Base-by-base conservation (phyloP, 1,140 invertebrate species). In the Orchesella cincta region DNA sequence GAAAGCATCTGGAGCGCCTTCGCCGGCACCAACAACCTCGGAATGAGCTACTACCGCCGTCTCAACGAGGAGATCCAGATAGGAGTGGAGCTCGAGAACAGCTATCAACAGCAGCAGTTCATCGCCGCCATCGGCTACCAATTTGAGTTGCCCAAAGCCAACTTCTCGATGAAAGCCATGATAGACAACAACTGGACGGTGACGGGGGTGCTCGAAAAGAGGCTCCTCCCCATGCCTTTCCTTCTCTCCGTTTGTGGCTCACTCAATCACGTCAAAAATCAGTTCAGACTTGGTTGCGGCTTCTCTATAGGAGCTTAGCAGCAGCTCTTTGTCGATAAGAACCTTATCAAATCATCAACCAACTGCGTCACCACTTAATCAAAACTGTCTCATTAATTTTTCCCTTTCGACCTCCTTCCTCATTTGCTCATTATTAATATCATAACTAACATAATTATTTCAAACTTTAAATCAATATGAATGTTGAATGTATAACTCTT, bases 101-200 rank as follows among this genome's bases (percentile, higher is more conserved):
- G 94, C 85, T 88, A 93, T 76, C 88, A 94, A 84, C 91, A 94
- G 83, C 92, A 94, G 85, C 97, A 99, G 86, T 93, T 94, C 3
- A 90, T 93, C n/a, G 94, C 94, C 36, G 94, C 94, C 0, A 89
- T 99, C 80, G 97, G 92, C 26, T 99, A 99, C 86, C 96, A 99
- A 87, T 90, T 98, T 74, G 97, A 98, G 86, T 88, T 99, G 85
- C 96, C 96, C 26, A 98, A 97, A 86, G 95, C 95, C 64, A 96
- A 98, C 86, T 88, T 98, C 80, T 90, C 93, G 12, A 97, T 99
- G 85, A 93, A 91, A 92, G 94, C 94, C 83, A 92, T 93, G 84
- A 87, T 97, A 52, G 97, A 99, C 86, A 94, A 94, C 70, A 98
- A 98, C 86, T 98, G 95, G 95, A 95, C 91, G 76, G 92, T 98